Conservation (phyloP, 2,888 invertebrate species). For the Drosophila meridionalis region DNA sequence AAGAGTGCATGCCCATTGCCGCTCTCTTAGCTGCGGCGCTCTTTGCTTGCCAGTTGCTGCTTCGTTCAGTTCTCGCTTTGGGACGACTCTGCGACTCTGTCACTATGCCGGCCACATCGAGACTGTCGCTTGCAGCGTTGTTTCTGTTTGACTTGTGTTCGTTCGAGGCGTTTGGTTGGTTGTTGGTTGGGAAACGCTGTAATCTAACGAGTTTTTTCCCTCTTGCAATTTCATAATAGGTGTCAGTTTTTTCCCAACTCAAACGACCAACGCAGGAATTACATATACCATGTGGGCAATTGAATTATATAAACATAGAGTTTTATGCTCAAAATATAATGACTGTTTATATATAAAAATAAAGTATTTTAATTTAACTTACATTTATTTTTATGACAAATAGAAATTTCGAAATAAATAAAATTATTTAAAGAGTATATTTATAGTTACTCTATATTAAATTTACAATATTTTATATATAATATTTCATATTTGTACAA, state of each 20-base stretch:
- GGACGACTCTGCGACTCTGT: conserved; percentile 18
- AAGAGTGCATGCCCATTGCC: conserved; percentile 40
- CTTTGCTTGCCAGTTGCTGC: conserved; percentile 34
- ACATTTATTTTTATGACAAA: background rate
- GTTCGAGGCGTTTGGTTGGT: conserved; percentile 45
- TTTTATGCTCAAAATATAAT: background rate
- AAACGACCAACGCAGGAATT: conserved; percentile 23
- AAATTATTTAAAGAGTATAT: too few relatives aligned
- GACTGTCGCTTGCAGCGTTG: conserved; percentile 15
- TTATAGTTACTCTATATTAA: background rate
- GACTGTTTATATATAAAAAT: background rate
- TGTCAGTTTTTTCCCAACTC: conserved; percentile 12
- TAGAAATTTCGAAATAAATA: background rate
- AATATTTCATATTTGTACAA: too few relatives aligned
- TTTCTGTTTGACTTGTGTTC: conserved; percentile 18
- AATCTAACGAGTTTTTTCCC: conserved; percentile 33
- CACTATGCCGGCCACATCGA: background rate
- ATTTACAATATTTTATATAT: background rate
- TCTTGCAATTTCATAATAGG: conserved; percentile 30
- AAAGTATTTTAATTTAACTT: background rate
- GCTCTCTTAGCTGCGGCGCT: conserved; percentile 59
- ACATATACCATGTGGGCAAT: background rate
- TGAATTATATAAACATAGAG: background rate
- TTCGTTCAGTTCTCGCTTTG: conserved; percentile 72
- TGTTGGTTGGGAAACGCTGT: conserved; percentile 37